A percentile compares a stretch with the other conserved stretches of the same genome.
Evolutionary conservation across 2,888 invertebrate species (phyloP).

Genomic region (Phlogophora meticulosa): DNA sequence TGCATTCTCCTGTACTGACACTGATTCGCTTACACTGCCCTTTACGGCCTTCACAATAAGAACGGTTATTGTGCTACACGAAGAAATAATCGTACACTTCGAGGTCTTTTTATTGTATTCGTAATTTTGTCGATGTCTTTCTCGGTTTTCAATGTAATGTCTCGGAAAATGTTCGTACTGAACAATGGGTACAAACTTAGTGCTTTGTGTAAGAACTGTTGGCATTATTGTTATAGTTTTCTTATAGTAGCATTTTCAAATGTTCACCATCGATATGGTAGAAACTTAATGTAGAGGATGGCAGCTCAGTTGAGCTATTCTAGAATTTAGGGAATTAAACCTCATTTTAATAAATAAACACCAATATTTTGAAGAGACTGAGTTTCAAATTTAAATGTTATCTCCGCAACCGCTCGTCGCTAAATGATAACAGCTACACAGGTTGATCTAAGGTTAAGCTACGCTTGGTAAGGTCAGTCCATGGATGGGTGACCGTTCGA

Average conservation of each 20-base stretch:
- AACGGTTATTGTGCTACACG: constrained; percentile 35
- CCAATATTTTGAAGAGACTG: too few relatives aligned
- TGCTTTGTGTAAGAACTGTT: not conserved
- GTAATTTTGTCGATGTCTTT: constrained; percentile 48
- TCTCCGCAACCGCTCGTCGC: too few relatives aligned
- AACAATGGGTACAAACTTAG: not conserved
- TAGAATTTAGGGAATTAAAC: too few relatives aligned
- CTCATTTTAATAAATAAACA: too few relatives aligned
- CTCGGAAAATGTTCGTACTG: constrained; percentile 12
- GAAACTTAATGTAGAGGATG: too few relatives aligned
- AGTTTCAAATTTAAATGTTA: too few relatives aligned
- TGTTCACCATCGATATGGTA: not conserved
- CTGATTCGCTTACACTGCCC: constrained; percentile 67
- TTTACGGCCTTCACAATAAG: constrained; percentile 53
- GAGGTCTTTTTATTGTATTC: constrained; percentile 54
- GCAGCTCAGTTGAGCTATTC: too few relatives aligned
- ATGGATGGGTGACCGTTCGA: too few relatives aligned
- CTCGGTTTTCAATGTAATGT: constrained; percentile 49
- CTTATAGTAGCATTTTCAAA: not conserved
- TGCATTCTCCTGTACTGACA: constrained; percentile 70
- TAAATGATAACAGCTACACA: too few relatives aligned
- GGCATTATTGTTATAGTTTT: not conserved
- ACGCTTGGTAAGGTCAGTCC: too few relatives aligned
- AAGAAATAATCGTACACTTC: constrained; percentile 35
- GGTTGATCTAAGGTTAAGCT: too few relatives aligned